These are phyloP conservation scores for Oncorhynchus keta DNA, from an alignment of 2,113 vertebrate species.

Conservation along the genomic window DNA sequence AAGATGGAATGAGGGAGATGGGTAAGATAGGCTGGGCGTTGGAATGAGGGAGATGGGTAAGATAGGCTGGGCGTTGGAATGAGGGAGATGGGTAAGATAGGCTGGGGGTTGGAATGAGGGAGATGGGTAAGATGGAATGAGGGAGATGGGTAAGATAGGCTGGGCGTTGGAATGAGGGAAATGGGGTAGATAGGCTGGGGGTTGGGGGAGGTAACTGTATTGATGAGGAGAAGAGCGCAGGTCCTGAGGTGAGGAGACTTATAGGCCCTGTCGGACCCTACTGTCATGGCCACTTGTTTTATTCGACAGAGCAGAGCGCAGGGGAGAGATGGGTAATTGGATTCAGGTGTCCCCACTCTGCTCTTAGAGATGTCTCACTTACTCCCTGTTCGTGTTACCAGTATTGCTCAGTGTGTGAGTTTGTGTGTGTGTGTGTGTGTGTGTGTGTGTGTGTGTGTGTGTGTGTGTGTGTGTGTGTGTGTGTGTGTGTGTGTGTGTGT, in stretches of 20 bases:
- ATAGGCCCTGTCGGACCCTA: conserved; percentile 15
- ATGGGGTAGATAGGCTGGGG: no score
- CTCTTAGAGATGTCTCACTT: conserved; percentile 22
- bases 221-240: conserved; percentile 21
- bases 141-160: no score
- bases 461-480: conserved; percentile 3
- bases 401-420: conserved; percentile 12
- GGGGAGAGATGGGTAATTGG: conserved; percentile 28
- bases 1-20: not conserved
- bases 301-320: conserved; percentile 8
- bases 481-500: not conserved
- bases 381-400: not conserved
- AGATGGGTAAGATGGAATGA: not conserved
- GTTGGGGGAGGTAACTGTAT: not conserved
- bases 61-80: not conserved
- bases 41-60: not conserved
- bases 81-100: no score
- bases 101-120: not conserved
- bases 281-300: conserved; percentile 27
- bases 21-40: no score
- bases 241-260: conserved; percentile 26
- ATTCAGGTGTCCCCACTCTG: conserved; percentile 16
- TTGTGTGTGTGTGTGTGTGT: not conserved
- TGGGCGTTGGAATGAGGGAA: not conserved
- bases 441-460: conserved; percentile 1